phyloP scores from a whole-genome alignment of 2,888 invertebrate species.

The Drosophila kambysellisi region DNA sequence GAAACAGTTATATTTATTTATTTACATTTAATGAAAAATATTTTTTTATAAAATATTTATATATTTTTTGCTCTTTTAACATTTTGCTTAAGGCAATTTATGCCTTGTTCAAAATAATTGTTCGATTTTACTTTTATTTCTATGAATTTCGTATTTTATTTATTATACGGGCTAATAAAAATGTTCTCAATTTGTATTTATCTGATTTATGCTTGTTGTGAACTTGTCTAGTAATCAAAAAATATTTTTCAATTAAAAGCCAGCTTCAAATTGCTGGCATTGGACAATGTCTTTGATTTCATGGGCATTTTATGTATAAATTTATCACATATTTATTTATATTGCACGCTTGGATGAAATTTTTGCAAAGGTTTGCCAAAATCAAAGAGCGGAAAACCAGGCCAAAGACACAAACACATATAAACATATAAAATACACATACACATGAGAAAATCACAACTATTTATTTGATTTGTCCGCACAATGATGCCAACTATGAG shows the following conservation, averaged over 20 bases:
- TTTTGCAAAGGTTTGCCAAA: constrained; percentile 70
- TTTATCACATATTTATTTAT: constrained; percentile 44
- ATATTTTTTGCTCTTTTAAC: background rate
- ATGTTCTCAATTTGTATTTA: constrained; percentile 7
- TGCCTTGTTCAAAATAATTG: background rate
- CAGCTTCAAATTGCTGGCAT: constrained; percentile 33
- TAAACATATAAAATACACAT: constrained; percentile 4
- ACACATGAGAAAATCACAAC: constrained; percentile 67
- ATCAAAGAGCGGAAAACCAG: constrained; percentile 57
- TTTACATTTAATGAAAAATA: background rate
- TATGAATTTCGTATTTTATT: background rate
- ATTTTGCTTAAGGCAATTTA: background rate
- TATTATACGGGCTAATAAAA: background rate
- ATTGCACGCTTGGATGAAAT: constrained; percentile 49
- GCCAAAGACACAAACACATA: constrained; percentile 35
- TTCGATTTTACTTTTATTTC: background rate
- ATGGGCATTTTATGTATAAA: constrained; percentile 39
- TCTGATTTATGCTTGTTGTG: constrained; percentile 25
- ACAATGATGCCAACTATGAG: constrained; percentile 74
- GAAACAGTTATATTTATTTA: background rate
- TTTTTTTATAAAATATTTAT: background rate
- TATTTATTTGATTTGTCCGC: constrained; percentile 77
- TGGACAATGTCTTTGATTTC: constrained; percentile 36
- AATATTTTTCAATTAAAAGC: constrained; percentile 66
- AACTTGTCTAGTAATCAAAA: constrained; percentile 28